A percentile compares a stretch with the other conserved stretches of the same genome.
Conservation (phyloP, 2,888 invertebrate species). For the Clepsis dumicolana region DNA sequence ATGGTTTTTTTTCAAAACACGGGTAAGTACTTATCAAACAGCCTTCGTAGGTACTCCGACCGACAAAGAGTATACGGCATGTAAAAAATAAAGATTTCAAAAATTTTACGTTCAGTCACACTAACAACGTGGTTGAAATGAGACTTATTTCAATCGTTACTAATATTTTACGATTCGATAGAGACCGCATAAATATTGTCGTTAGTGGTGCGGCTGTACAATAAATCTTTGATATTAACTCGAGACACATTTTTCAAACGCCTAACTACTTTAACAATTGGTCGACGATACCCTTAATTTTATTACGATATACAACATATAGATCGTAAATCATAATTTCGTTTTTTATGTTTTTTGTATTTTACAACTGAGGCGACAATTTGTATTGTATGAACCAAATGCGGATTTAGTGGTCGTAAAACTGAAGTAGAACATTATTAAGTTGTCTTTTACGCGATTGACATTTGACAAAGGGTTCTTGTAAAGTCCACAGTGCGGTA, state of each 20-base stretch:
- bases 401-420: too few relatives aligned
- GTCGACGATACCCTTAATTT: conserved; percentile 11
- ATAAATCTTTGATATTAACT: conserved; percentile 64
- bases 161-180: conserved; percentile 54
- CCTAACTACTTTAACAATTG: conserved; percentile 18
- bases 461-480: too few relatives aligned
- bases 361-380: background rate
- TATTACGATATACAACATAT: conserved; percentile 18
- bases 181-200: conserved; percentile 56
- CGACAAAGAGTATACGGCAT: too few relatives aligned
- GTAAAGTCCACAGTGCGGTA: too few relatives aligned
- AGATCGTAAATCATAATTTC: conserved; percentile 26
- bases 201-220: conserved; percentile 57
- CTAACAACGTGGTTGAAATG: conserved; percentile 1
- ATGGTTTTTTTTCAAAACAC: too few relatives aligned
- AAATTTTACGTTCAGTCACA: background rate
- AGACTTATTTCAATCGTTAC: conserved; percentile 47
- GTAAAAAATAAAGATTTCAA: background rate
- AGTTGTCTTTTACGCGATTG: too few relatives aligned
- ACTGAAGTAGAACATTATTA: too few relatives aligned
- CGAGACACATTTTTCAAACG: conserved; percentile 48
- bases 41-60: too few relatives aligned
- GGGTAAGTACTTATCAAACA: too few relatives aligned
- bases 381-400: too few relatives aligned
- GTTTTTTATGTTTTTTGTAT: too few relatives aligned